phyloP scores from a whole-genome alignment of 2,113 vertebrate genomes.

The Acinonyx jubatus region DNA sequence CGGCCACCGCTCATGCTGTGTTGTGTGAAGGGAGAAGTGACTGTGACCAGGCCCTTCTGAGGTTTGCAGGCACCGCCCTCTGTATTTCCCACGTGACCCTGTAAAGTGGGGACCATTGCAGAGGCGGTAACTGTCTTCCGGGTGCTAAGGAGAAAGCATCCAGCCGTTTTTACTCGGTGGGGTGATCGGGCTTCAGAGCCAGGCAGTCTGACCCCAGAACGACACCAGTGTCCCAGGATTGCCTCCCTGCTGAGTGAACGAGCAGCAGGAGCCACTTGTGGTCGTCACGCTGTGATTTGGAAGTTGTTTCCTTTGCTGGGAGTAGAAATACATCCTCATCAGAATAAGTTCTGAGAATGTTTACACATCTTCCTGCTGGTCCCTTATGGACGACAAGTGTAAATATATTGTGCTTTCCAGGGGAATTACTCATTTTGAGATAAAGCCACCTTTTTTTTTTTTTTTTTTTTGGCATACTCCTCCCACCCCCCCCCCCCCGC shows the following conservation, averaged over 20 bases:
- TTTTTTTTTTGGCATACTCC: neutral
- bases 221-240: neutral
- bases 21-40: neutral
- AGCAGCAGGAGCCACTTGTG: neutral
- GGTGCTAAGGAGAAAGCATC: neutral
- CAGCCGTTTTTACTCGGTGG: neutral
- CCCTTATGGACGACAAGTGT: neutral
- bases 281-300: too few species aligned
- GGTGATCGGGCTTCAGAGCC: neutral
- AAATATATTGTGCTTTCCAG: neutral
- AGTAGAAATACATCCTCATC: neutral
- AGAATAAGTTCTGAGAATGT: too few species aligned
- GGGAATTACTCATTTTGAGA: neutral
- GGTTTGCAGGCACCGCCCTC: accelerated
- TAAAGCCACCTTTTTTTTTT: neutral
- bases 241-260: neutral
- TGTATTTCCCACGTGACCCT: neutral
- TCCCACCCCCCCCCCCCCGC: too few species aligned
- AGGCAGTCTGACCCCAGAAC: neutral
- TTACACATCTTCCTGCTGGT: neutral
- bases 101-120: accelerated
- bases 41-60: accelerated
- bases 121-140: neutral
- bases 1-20: accelerated
- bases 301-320: neutral